Conservation (phyloP, 2,113 vertebrate genomes). For the Pandion haliaetus region DNA sequence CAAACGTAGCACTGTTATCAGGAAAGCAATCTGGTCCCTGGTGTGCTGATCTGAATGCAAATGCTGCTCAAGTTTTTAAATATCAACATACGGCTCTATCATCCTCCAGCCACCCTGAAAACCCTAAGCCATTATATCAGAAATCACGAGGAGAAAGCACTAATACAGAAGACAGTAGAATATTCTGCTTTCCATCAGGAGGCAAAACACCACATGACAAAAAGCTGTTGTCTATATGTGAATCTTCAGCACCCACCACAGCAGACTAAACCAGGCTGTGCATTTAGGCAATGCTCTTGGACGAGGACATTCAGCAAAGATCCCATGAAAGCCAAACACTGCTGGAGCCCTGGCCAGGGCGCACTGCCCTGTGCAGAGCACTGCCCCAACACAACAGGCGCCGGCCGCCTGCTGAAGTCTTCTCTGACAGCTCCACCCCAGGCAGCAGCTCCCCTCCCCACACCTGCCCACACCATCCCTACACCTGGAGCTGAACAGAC, state of each 20-base stretch:
- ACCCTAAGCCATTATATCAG: accelerated
- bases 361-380: not conserved
- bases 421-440: accelerated
- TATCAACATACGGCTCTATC: not conserved
- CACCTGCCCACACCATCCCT: not conserved
- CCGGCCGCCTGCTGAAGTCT: not conserved
- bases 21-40: not conserved
- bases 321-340: not conserved
- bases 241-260: not conserved
- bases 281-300: not conserved
- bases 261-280: not conserved
- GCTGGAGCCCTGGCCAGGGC: not conserved
- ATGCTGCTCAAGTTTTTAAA: not conserved
- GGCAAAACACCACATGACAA: not conserved
- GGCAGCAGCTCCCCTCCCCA: not conserved
- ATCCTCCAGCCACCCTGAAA: not conserved
- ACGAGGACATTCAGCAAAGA: not conserved
- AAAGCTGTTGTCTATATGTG: not conserved
- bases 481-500: too few species aligned
- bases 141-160: not conserved
- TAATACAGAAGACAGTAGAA: not conserved
- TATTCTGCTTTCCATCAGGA: not conserved
- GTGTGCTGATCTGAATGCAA: not conserved
- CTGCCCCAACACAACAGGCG: not conserved
- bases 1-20: not conserved